Base-by-base conservation (phyloP, 1,140 invertebrate species). In the Tetragonula clypearis region DNA sequence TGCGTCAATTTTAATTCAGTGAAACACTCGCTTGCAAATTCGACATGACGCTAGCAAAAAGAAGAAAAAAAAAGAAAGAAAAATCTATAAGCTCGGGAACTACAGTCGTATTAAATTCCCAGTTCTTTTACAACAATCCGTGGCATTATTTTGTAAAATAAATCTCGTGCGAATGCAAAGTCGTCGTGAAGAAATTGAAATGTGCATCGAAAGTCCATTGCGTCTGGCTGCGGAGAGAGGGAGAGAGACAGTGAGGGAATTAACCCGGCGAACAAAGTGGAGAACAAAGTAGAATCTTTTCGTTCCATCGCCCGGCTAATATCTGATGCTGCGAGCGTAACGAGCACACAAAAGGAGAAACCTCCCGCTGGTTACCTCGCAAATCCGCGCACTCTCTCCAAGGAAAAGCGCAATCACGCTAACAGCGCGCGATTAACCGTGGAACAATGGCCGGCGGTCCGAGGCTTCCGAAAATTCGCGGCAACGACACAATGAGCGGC, bases 401-500 rank as follows among this genome's bases (percentile, higher is more conserved):
- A 41, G 55, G 65, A 82, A 69, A 77, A 62, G 75, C 53, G 75
- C 75, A 77, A 77, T 77, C 75, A 55, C 75, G 58, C 26, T 77
- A 77, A 77, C 75, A 84, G 76, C 74, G 35, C 53, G 76, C 65
- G 75, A 82, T 82, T 82, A 75, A 66, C 49, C 49, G 30, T 12
- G 21, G 49, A 68, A 76, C 26, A 56, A 76, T 72, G 55, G 56
- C 35, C 41, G 41, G 30, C 62, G 65, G 53, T 77, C 72, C 30
- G 41, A 53, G 69, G 82, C 69, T 85, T 84, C 60, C 79, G 21
- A 62, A 84, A 90, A 91, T 87, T 89, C 49, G 58, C 23, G 19
- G 23, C 53, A 30, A 62, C 26, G 72, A 62, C 65, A 56, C 65
- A 56, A 65, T 30, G 72, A 69, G 15, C 58, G 4, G 17, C 23